A percentile compares a stretch with the other conserved stretches of the same genome.
Evolutionary conservation across 2,113 vertebrate species (phyloP).

Genomic region (Antidorcas marsupialis): DNA sequence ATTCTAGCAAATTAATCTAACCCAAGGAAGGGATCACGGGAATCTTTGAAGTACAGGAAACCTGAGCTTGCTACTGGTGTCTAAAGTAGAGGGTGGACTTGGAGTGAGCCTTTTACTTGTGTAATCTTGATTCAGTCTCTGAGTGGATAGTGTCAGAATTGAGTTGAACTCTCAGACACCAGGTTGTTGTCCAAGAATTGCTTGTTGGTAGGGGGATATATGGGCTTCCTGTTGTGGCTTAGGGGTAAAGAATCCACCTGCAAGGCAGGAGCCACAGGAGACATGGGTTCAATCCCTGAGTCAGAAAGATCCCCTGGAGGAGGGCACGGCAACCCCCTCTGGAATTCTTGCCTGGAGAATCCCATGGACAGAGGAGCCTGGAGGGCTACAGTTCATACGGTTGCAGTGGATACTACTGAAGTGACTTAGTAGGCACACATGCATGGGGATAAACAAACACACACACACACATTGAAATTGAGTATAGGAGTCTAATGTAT

Average conservation of each 20-base stretch:
- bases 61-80: neutral
- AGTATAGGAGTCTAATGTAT: neutral
- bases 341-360: neutral
- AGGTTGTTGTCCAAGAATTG: neutral
- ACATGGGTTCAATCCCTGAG: neutral
- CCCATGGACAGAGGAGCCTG: neutral
- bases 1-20: neutral
- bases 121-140: neutral
- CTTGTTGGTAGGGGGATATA: neutral
- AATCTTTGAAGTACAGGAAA: neutral
- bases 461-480: neutral
- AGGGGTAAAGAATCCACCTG: neutral
- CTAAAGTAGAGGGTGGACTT: neutral
- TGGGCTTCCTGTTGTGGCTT: neutral
- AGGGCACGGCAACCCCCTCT: neutral
- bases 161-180: neutral
- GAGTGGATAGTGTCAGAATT: neutral
- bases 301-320: neutral
- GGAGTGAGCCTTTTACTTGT: neutral
- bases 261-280: neutral
- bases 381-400: neutral
- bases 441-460: neutral
- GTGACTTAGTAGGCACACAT: neutral
- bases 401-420: neutral
- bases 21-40: neutral